Evolutionary conservation across 35 echinoderm and acorn worm species (phyloP).

Genomic region (Anneissia japonica): DNA sequence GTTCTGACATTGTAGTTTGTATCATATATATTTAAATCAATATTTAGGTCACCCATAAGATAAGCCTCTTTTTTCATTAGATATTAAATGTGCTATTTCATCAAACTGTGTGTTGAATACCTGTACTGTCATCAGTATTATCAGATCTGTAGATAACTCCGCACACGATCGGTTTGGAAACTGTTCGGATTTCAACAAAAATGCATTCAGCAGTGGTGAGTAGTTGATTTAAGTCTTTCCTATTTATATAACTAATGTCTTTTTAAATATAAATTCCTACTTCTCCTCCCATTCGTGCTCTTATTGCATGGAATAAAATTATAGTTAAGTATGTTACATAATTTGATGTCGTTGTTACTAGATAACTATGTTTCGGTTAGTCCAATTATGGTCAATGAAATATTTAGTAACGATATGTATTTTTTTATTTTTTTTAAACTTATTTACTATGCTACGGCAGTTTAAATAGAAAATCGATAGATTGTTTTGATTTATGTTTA

Average conservation of each 20-base stretch:
- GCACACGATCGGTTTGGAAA: neutral
- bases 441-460: constrained; percentile 12
- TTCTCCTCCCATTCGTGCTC: constrained; percentile 1
- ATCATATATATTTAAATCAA: neutral
- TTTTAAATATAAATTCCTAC: neutral
- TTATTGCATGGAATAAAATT: constrained; percentile 11
- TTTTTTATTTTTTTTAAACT: neutral
- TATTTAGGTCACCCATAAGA: neutral
- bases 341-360: neutral
- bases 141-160: neutral
- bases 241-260: no score
- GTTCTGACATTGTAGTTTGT: neutral
- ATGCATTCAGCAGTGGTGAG: no score
- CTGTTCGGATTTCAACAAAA: neutral
- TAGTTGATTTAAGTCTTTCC: no score
- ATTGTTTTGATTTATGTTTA: neutral
- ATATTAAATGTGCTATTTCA: neutral
- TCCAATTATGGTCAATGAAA: neutral
- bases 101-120: neutral
- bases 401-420: neutral
- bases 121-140: neutral
- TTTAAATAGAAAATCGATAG: neutral
- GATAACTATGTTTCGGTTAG: constrained; percentile 9
- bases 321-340: constrained; percentile 8
- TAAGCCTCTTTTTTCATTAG: neutral